Base-by-base conservation (phyloP, 2,888 invertebrate genomes). In the Andrena dorsata region DNA sequence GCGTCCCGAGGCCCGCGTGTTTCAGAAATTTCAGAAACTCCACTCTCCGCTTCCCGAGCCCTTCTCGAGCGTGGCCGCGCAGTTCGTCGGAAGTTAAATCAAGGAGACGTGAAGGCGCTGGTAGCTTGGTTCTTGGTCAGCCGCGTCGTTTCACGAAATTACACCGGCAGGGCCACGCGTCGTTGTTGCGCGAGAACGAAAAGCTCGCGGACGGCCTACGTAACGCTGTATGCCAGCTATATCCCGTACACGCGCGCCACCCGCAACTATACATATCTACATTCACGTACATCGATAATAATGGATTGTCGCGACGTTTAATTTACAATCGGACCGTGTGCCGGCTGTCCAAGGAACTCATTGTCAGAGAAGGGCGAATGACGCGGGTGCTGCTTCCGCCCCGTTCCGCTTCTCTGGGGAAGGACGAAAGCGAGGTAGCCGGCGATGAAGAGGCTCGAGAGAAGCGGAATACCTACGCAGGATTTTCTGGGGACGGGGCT, bases 301-400 rank as follows among this genome's bases (percentile, higher is more conserved):
- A 60, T 80, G 81, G 81, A 83, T 83, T 82, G 82, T 83, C 82
- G 82, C 77, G 69, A 72, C 60, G 35, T 83, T 72, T 83, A 70
- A 76, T 76, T 63, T 81, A 81, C 76, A 76, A 76, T 72, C 76
- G 71, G 76, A 69, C 53, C 79, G 66, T 60, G 80, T 26, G 71
- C 65, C 68, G 26, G 26, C 68, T 60, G 70, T 70, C 64, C 64
- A 58, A 82, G 82, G 81, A 82, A 82, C 82, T 76, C 41, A 16
- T 41, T 41, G 41, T 41, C 72, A 32, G 30, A 53, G 75, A 68
- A 51, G 70, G 35, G 71, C 30, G 69, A 60, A 61, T 10, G 51
- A 47, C 58, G 56, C 51, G 47, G 30, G 49, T 56, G 16, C 32
- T 4, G 20, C 1, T 13, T 13, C 68, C 35, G n/a, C 10, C 16